Conservation (phyloP, 2,888 invertebrate genomes). For the Imbricaverruca yamaguchii region DNA sequence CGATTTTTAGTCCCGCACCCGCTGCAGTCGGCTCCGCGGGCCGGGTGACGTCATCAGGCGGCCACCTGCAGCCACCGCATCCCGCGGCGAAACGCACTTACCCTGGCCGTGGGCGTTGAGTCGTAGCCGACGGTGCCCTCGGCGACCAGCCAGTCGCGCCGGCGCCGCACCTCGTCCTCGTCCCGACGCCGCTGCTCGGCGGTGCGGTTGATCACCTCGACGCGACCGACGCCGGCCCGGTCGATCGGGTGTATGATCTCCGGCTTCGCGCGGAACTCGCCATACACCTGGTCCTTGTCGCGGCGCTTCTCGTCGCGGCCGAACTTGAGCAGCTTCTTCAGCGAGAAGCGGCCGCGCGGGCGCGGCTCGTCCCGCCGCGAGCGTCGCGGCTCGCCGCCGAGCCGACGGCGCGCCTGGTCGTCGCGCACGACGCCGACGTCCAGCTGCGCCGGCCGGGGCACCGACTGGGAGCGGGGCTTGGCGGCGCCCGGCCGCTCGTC, state of each 20-base stretch:
- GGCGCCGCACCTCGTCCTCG: conserved; percentile 16
- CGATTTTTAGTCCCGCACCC: no score
- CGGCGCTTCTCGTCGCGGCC: conserved; percentile 55
- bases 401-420: background rate
- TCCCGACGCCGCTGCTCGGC: conserved; percentile 14
- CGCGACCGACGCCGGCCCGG: conserved; percentile 69
- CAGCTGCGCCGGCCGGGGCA: background rate
- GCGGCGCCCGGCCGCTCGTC: background rate
- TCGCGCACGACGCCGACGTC: background rate
- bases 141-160: background rate
- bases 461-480: conserved; percentile 19
- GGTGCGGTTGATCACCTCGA: conserved; percentile 55
- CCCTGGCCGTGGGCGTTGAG: no score
- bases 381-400: conserved; percentile 19
- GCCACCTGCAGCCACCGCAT: no score
- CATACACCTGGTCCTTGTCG: conserved; percentile 35
- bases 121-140: background rate
- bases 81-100: no score
- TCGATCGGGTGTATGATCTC: conserved; percentile 85
- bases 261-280: conserved; percentile 52
- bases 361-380: conserved; percentile 27
- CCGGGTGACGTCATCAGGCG: no score
- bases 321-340: conserved; percentile 16
- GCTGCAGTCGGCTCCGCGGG: no score
- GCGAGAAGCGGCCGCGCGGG: conserved; percentile 58